These are phyloP conservation scores for Monopis laevigella DNA, from an alignment of 2,888 invertebrate genomes.

Conservation along the genomic window DNA sequence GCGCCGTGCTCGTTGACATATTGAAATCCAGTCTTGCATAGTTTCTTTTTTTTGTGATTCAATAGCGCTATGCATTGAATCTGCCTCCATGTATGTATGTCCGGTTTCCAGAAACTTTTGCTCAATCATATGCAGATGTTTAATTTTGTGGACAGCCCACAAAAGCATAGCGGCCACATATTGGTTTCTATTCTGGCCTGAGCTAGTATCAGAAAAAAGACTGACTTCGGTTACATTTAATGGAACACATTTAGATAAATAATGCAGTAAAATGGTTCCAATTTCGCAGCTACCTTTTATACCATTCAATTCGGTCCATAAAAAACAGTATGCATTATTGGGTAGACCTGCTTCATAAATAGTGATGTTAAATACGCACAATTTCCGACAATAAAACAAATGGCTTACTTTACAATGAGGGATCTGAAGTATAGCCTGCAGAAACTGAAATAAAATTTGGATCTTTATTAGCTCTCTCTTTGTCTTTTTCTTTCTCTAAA, in stretches of 20 bases:
- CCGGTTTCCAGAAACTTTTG: slow-evolving; percentile 14
- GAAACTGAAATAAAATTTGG: too few species aligned
- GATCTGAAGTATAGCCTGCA: too few species aligned
- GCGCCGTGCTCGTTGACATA: slow-evolving; percentile 1
- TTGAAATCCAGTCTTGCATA: slow-evolving; percentile 5
- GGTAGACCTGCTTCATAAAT: too few species aligned
- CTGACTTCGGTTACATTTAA: neutral
- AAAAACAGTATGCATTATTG: too few species aligned
- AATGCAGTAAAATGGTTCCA: neutral
- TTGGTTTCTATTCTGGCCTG: neutral
- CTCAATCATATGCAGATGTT: neutral
- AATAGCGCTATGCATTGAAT: slow-evolving; percentile 15
- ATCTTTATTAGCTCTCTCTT: too few species aligned
- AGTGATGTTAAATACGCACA: too few species aligned
- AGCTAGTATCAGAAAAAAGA: neutral
- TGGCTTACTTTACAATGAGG: too few species aligned
- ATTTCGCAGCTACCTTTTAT: neutral
- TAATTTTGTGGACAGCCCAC: neutral
- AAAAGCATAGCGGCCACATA: neutral
- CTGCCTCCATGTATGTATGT: slow-evolving; percentile 14
- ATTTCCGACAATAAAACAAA: too few species aligned
- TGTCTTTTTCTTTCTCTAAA: too few species aligned
- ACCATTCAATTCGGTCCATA: too few species aligned
- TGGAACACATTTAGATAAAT: neutral
- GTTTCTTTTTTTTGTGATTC: slow-evolving; percentile 11